Evolutionary conservation across 2,888 invertebrate species (phyloP), one percentile per base, ranked within the genome.

Genomic region (Lasius platythorax): DNA sequence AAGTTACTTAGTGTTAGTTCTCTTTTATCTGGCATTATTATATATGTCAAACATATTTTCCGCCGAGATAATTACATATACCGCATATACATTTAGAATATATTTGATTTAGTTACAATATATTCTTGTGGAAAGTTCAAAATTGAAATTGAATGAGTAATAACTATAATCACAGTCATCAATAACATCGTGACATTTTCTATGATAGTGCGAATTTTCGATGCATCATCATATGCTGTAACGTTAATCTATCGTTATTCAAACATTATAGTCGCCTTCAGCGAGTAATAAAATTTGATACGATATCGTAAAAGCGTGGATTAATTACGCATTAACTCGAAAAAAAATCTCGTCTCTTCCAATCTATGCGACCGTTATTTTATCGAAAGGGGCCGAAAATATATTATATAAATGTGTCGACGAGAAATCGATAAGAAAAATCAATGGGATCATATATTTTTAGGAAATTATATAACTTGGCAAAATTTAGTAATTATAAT

Each of bases 321-420:
- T 64, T 64, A 64, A 64, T 37, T 37, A 37, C n/a, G 11, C 64
- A 33, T 64, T 64, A 64, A 64, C 64, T 37, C 4, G 4, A 37
- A n/a, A 33, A 64, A 64, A 11, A 64, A 64, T 64, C 4, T 64
- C n/a, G 37, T 33, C 3, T 33, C 8, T 64, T 30, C n/a, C 11
- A 64, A 64, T 37, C 33, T 37, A 9, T 37, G 64, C 33, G 37
- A 37, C 0, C 8, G n/a, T 33, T 4, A 37, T 33, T 58, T 11
- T 11, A 64, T 64, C 33, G n/a, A 64, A 33, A 64, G n/a, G 33
- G 6, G 33, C 1, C 15, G n/a, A n/a, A 46, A 53, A 50, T 50
- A 53, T 2, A n/a, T 53, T 8, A 0, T n/a, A 53, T 53, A 53
- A 8, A 53, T n/a, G 2, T 8, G 8, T 53, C 50, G n/a, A n/a